Percentiles rank a stretch among this genome's conserved stretches.
Evolutionary conservation across 1,140 invertebrate species (phyloP).

Genomic region (Drosophila truncata): DNA sequence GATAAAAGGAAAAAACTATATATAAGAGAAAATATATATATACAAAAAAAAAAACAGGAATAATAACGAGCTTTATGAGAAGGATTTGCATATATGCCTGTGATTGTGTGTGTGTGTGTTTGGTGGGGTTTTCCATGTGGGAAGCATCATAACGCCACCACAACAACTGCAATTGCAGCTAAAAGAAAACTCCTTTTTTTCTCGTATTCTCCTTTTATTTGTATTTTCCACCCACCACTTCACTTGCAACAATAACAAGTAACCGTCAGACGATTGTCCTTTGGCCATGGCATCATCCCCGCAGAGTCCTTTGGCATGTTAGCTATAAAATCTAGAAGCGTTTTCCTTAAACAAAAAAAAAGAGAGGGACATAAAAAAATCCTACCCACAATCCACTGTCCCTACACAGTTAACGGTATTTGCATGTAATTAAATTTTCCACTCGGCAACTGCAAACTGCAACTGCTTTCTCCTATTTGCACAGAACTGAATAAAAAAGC

Average conservation of each 20-base stretch:
- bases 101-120: not conserved
- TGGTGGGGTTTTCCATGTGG: constrained; percentile 18
- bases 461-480: constrained; percentile 69
- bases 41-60: constrained; percentile 36
- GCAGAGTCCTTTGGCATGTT: constrained; percentile 40
- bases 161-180: constrained; percentile 47
- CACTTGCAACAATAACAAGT: constrained; percentile 45
- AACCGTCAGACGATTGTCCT: constrained; percentile 45
- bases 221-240: constrained; percentile 26
- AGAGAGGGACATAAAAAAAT: not conserved
- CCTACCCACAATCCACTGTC: constrained; percentile 21
- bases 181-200: constrained; percentile 37
- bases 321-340: constrained; percentile 22
- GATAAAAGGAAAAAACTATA: constrained; percentile 28
- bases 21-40: constrained; percentile 1
- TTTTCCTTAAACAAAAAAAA: constrained; percentile 3
- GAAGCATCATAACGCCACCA: constrained; percentile 25
- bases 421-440: constrained; percentile 79
- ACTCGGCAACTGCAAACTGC: constrained; percentile 71
- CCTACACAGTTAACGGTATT: constrained; percentile 65
- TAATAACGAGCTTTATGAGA: constrained; percentile 51
- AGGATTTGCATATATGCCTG: constrained; percentile 38
- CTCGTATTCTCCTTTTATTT: not conserved
- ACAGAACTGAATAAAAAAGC: constrained; percentile 57
- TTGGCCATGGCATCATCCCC: constrained; percentile 39